These are phyloP conservation scores for Teleopsis dalmanni DNA, from an alignment of 1,140 invertebrate species.

Conservation along the genomic window DNA sequence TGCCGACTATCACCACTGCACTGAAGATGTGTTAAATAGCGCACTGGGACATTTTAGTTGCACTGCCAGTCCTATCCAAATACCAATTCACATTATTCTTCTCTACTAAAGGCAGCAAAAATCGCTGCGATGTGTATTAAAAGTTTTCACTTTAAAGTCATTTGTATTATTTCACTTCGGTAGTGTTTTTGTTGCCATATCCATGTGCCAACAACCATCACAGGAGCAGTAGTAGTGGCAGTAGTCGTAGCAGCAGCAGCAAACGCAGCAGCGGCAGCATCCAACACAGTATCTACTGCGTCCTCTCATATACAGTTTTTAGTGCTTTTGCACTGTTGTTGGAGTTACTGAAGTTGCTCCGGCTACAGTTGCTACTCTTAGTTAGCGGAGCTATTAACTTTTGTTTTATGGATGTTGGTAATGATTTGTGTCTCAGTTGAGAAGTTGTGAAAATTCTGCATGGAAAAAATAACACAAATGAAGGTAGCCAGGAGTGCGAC, in stretches of 20 bases:
- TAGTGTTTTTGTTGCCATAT: too few relatives aligned
- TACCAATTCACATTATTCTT: not conserved
- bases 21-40: slow-evolving; percentile 8
- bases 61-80: not conserved
- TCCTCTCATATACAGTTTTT: slow-evolving; percentile 3
- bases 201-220: too few relatives aligned
- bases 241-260: too few relatives aligned
- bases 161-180: slow-evolving; percentile 1
- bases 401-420: slow-evolving; percentile 9
- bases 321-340: not conserved
- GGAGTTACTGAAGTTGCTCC: not conserved
- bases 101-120: not conserved
- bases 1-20: too few relatives aligned
- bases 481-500: too few relatives aligned
- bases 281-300: too few relatives aligned
- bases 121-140: not conserved
- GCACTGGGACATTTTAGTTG: slow-evolving; percentile 5
- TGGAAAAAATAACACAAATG: too few relatives aligned
- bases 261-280: too few relatives aligned
- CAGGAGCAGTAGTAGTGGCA: too few relatives aligned
- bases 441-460: too few relatives aligned
- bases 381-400: slow-evolving; percentile 9
- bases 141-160: slow-evolving; percentile 6
- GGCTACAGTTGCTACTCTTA: not conserved
- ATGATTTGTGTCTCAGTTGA: slow-evolving; percentile 5